Conservation (phyloP, 2,888 invertebrate species). For the Unio delphinus region DNA sequence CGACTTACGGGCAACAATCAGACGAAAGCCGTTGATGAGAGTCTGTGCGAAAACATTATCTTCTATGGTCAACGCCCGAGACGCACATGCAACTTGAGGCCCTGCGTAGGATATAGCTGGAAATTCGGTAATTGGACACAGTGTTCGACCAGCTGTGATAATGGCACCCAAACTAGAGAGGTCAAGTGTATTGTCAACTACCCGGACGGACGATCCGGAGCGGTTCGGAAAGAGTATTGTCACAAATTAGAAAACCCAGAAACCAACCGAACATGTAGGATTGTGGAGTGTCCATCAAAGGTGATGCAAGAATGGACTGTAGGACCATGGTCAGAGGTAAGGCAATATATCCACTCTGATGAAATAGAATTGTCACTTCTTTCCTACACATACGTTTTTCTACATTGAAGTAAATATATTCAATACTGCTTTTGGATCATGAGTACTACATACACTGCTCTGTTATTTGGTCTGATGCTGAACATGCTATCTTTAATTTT, state of each 20-base stretch:
- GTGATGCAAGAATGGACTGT: constrained; percentile 21
- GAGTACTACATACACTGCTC: too few species aligned
- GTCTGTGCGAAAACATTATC: constrained; percentile 9
- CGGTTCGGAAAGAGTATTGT: too few species aligned
- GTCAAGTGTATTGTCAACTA: constrained; percentile 18
- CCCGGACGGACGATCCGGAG: too few species aligned
- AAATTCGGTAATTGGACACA: constrained; percentile 18
- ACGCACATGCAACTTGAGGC: constrained; percentile 26
- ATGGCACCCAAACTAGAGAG: constrained; percentile 13
- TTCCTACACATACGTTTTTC: too few species aligned
- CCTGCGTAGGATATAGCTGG: constrained; percentile 13
- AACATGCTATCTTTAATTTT: too few species aligned
- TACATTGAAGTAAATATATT: too few species aligned
- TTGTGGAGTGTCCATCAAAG: too few species aligned
- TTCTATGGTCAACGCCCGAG: constrained; percentile 7
- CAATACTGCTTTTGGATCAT: too few species aligned
- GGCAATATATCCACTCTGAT: not conserved
- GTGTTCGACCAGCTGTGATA: constrained; percentile 20
- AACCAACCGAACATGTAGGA: too few species aligned
- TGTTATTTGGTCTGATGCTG: too few species aligned
- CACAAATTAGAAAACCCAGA: too few species aligned
- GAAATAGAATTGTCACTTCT: too few species aligned
- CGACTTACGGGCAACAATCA: constrained; percentile 3
- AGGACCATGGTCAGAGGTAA: constrained; percentile 33
- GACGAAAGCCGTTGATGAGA: constrained; percentile 10